phyloP scores from a whole-genome alignment of 2,888 invertebrate species.

The Salpingus planirostris region DNA sequence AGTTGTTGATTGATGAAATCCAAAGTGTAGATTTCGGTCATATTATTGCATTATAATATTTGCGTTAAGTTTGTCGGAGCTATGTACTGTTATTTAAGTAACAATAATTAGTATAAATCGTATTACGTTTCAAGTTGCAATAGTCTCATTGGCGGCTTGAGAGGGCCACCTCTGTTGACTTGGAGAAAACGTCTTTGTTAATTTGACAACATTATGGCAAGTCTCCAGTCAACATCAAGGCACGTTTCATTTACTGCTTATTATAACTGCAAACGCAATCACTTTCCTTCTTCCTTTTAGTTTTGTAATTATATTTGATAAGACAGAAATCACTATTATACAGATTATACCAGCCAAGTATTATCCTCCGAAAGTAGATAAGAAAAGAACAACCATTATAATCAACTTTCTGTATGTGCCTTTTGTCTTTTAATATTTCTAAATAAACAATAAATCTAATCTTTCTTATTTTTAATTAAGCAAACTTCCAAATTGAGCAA shows the following conservation, averaged over 20 bases:
- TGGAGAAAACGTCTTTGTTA: too few relatives aligned
- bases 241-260: too few relatives aligned
- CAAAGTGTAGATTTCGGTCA: background rate
- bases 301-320: background rate
- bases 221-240: too few relatives aligned
- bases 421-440: conserved; percentile 22
- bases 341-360: conserved; percentile 11
- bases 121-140: background rate
- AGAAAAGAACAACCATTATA: conserved; percentile 16
- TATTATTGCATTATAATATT: background rate
- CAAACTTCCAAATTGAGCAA: too few relatives aligned
- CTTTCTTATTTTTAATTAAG: too few relatives aligned
- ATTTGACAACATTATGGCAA: too few relatives aligned
- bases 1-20: background rate
- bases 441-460: too few relatives aligned
- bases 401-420: conserved; percentile 21
- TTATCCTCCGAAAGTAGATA: conserved; percentile 11
- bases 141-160: too few relatives aligned
- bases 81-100: background rate
- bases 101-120: background rate
- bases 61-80: background rate
- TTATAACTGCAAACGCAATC: too few relatives aligned
- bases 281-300: background rate
- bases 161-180: too few relatives aligned
- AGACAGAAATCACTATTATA: background rate